phyloP scores from a whole-genome alignment of 2,888 invertebrate species.

The Polylopha cassiicola region DNA sequence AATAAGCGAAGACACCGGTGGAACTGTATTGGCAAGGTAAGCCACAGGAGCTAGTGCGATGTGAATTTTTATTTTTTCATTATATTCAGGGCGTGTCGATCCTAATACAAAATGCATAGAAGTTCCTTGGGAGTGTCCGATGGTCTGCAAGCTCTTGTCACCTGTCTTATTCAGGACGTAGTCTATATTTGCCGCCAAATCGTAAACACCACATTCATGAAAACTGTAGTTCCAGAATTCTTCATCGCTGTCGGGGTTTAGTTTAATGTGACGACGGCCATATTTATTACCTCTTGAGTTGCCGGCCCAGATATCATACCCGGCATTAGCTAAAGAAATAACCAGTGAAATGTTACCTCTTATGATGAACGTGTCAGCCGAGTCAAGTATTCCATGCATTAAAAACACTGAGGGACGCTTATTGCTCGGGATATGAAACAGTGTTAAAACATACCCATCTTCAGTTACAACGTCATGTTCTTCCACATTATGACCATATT shows the following conservation, averaged over 20 bases:
- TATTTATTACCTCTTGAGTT: slow-evolving; percentile 80
- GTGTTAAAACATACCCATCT: slow-evolving; percentile 33
- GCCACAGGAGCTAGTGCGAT: slow-evolving; percentile 39
- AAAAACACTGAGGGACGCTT: slow-evolving; percentile 44
- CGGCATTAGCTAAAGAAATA: slow-evolving; percentile 63
- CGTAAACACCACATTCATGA: slow-evolving; percentile 83
- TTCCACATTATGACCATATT: slow-evolving; percentile 12
- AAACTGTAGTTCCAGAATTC: slow-evolving; percentile 77
- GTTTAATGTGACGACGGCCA: slow-evolving; percentile 71
- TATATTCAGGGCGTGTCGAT: slow-evolving; percentile 75
- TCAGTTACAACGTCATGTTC: slow-evolving; percentile 24
- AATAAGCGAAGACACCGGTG: neutral
- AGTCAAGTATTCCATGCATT: slow-evolving; percentile 51
- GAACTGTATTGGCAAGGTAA: neutral
- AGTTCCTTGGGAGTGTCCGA: slow-evolving; percentile 85
- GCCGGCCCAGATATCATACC: slow-evolving; percentile 70
- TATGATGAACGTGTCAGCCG: slow-evolving; percentile 50
- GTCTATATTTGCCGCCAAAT: slow-evolving; percentile 80
- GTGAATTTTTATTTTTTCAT: slow-evolving; percentile 73
- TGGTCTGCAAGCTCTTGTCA: slow-evolving; percentile 75
- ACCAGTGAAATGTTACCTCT: slow-evolving; percentile 46
- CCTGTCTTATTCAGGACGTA: slow-evolving; percentile 59
- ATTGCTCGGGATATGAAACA: slow-evolving; percentile 33
- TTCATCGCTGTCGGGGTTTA: slow-evolving; percentile 52
- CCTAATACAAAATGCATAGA: slow-evolving; percentile 76